These are phyloP conservation scores for Alfaro cultratus DNA, from an alignment of 2,797 vertebrate genomes.

Conservation along the genomic window DNA sequence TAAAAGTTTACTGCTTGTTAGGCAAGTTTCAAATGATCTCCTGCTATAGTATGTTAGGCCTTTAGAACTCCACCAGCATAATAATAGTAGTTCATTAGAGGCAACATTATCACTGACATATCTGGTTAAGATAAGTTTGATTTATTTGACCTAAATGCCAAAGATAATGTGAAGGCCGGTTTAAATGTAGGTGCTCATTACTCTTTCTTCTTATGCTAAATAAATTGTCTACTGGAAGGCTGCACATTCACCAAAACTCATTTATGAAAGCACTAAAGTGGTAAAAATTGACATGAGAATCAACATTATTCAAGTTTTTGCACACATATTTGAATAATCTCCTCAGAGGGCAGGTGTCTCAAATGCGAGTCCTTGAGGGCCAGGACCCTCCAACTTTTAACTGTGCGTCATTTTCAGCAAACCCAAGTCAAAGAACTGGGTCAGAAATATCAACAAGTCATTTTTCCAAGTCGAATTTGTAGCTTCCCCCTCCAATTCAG, in stretches of 20 bases:
- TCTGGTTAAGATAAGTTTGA: background rate
- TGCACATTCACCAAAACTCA: background rate
- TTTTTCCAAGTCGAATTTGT: background rate
- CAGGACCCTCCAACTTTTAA: background rate
- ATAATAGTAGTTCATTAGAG: constrained; percentile 10
- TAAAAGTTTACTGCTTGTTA: constrained; percentile 58
- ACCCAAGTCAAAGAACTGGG: no score
- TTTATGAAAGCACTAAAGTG: background rate
- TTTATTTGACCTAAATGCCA: background rate
- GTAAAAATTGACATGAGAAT: background rate
- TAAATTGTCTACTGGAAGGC: background rate
- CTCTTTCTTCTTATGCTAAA: background rate
- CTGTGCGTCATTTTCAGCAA: background rate
- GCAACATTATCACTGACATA: background rate
- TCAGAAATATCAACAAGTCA: background rate
- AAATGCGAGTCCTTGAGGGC: background rate
- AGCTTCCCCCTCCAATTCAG: no score
- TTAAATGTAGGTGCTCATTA: background rate
- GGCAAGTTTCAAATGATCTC: constrained; percentile 22
- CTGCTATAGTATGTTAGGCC: constrained; percentile 23
- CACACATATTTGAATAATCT: background rate
- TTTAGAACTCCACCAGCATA: background rate
- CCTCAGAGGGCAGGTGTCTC: background rate
- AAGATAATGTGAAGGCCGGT: background rate
- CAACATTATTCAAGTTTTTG: background rate